Base-by-base conservation (phyloP, 2,113 vertebrate genomes). In the Anoplopoma fimbria region DNA sequence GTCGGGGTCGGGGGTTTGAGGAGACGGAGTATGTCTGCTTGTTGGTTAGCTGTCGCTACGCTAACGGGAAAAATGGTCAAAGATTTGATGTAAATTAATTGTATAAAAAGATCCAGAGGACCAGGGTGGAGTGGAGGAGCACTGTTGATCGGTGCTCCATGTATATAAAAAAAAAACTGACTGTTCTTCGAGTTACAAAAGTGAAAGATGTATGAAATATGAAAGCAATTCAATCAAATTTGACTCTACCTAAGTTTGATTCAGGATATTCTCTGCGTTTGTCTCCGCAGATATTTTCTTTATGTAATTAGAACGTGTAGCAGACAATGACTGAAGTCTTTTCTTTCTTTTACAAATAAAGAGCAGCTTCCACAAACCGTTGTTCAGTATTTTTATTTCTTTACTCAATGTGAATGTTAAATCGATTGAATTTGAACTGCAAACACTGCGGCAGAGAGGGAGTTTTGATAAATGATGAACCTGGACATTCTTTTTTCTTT, bases 261-360 rank as follows among this genome's bases (percentile, higher is more conserved):
- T 96, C 94, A 96, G 97, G 97, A 97, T 97, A 95, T 95, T 96
- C 95, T 97, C 96, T 97, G 97, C 97, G 96, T 97, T 96, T 96
- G 97, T 97, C 96, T 96, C 96, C 96, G 91, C 93, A 97, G 97
- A 97, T 96, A 96, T 97, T 97, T 98, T 98, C 96, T 97, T 98
- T 97, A 97, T 97, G 96, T 98, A 97, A 97, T 95, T 95, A 98
- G 97, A 97, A 97, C 79, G 93, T 97, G 97, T 99, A 98, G 97
- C 97, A 96, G 95, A 97, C 97, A 95, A 97, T 95, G 96, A 96
- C 97, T 97, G 96, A 97, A 91, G 85, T 94, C 87, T 91, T 94
- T 95, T 91, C 91, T 94, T 94, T 90, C 87, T 95, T 99, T 99
- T 99, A 97, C 97, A 98, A 99, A 99, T 99, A 99, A 99, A 99